These are phyloP conservation scores for Stenopsyche tienmushanensis DNA, from an alignment of 1,140 invertebrate genomes.

Conservation along the genomic window DNA sequence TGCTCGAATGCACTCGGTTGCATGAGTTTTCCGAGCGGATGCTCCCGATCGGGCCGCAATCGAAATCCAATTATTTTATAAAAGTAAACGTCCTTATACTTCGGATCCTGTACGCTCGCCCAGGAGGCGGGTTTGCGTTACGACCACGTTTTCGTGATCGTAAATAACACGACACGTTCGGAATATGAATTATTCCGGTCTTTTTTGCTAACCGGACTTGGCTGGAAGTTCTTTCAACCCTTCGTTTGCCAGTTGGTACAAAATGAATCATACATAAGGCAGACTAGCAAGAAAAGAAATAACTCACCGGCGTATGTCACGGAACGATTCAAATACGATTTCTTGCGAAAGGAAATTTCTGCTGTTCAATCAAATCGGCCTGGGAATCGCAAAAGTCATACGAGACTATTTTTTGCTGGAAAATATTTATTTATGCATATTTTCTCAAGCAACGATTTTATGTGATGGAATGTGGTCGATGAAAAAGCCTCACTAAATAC, in stretches of 20 bases:
- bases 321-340: conserved; percentile 34
- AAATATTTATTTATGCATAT: conserved; percentile 10
- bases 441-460: not conserved
- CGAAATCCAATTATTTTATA: conserved; percentile 55
- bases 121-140: not conserved
- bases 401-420: conserved; percentile 16
- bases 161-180: conserved; percentile 48
- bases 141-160: conserved; percentile 48
- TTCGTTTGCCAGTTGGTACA: conserved; percentile 34
- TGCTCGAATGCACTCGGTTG: conserved; percentile 29
- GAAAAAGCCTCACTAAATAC: no score
- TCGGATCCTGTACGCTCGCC: conserved; percentile 4
- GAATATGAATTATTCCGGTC: conserved; percentile 57
- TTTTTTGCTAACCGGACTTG: conserved; percentile 35
- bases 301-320: conserved; percentile 34
- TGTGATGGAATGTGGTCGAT: no score
- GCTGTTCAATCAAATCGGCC: not conserved
- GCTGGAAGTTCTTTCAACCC: conserved; percentile 32
- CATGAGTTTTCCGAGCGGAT: not conserved
- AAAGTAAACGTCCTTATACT: conserved; percentile 45
- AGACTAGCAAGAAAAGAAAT: conserved; percentile 29
- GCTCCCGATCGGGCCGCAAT: conserved; percentile 48
- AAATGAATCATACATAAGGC: conserved; percentile 57
- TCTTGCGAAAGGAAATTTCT: conserved; percentile 11
- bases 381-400: conserved; percentile 18